These are phyloP conservation scores for Liasis olivaceus DNA, from an alignment of 2,797 vertebrate genomes.

Conservation along the genomic window DNA sequence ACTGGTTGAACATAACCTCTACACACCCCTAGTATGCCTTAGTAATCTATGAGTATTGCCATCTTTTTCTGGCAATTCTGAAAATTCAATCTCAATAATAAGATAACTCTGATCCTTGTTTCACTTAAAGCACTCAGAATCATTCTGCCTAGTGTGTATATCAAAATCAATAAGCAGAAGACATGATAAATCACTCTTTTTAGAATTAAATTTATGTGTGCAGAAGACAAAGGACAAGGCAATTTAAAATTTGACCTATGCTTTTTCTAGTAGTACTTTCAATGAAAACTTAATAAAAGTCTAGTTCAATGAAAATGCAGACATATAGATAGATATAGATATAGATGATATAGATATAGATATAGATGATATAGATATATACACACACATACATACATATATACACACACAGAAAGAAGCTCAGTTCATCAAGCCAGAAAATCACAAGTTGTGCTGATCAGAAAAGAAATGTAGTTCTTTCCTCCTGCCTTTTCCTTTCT, in stretches of 20 bases:
- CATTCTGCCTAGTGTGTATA: slow-evolving; percentile 11
- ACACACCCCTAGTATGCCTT: neutral
- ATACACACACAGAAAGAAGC: neutral
- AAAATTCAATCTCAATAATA: slow-evolving; percentile 16
- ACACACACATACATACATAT: neutral
- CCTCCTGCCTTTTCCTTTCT: neutral
- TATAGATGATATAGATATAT: neutral
- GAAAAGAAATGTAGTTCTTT: neutral
- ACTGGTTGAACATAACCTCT: neutral
- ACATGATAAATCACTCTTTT: slow-evolving; percentile 36
- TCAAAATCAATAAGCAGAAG: slow-evolving; percentile 47
- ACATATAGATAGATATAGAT: neutral
- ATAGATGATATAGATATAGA: too few relatives aligned
- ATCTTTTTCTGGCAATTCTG: slow-evolving; percentile 28
- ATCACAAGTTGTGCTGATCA: neutral
- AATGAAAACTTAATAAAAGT: slow-evolving; percentile 12
- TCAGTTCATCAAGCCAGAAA: neutral
- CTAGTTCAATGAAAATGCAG: neutral
- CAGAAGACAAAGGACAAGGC: slow-evolving; percentile 35
- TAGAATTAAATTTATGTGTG: slow-evolving; percentile 14
- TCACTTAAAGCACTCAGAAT: slow-evolving; percentile 15
- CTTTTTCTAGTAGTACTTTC: slow-evolving; percentile 1
- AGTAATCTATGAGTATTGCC: neutral
- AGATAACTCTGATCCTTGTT: slow-evolving; percentile 19
- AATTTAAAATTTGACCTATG: neutral